Conservation (phyloP, 2,113 vertebrate genomes). For the Hemibagrus wyckioides region DNA sequence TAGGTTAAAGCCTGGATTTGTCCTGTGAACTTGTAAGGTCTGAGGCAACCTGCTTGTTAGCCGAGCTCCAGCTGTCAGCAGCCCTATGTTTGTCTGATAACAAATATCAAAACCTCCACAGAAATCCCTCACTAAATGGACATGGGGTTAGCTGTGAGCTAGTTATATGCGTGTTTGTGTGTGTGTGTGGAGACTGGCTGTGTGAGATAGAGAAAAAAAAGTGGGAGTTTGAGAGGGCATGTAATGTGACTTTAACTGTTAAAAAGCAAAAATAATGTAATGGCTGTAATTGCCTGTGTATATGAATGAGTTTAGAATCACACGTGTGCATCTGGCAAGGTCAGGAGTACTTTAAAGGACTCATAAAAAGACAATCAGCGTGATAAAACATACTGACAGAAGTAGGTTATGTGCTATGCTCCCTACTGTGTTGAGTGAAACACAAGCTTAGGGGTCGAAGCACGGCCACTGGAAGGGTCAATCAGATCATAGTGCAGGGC, state of each 20-base stretch:
- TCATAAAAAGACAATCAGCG: slow-evolving; percentile 11
- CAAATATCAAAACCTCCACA: slow-evolving; percentile 26
- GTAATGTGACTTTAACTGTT: not conserved
- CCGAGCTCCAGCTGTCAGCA: slow-evolving; percentile 38
- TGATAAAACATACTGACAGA: slow-evolving; percentile 35
- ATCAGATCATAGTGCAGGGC: slow-evolving; percentile 1
- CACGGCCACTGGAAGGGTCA: slow-evolving; percentile 30
- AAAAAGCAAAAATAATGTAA: slow-evolving; percentile 10
- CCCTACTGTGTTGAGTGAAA: slow-evolving; percentile 17
- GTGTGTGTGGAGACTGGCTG: slow-evolving; percentile 5
- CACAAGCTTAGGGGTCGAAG: slow-evolving; percentile 17
- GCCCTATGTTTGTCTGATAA: slow-evolving; percentile 38
- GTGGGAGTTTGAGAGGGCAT: not conserved
- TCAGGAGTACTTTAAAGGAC: slow-evolving; percentile 9
- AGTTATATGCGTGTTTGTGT: slow-evolving; percentile 28
- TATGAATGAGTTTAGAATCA: not conserved
- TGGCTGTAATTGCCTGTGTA: not conserved
- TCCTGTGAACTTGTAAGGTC: slow-evolving; percentile 52
- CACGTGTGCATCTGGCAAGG: slow-evolving; percentile 17
- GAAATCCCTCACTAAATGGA: slow-evolving; percentile 38
- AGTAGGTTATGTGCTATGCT: slow-evolving; percentile 12
- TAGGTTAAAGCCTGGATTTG: slow-evolving; percentile 67
- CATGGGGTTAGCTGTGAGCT: slow-evolving; percentile 23
- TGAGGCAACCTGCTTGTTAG: slow-evolving; percentile 48
- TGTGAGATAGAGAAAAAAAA: not conserved